Evolutionary conservation across 2,113 vertebrate genomes (phyloP), one percentile per base, ranked within the genome.

Genomic region (Bettongia penicillata): DNA sequence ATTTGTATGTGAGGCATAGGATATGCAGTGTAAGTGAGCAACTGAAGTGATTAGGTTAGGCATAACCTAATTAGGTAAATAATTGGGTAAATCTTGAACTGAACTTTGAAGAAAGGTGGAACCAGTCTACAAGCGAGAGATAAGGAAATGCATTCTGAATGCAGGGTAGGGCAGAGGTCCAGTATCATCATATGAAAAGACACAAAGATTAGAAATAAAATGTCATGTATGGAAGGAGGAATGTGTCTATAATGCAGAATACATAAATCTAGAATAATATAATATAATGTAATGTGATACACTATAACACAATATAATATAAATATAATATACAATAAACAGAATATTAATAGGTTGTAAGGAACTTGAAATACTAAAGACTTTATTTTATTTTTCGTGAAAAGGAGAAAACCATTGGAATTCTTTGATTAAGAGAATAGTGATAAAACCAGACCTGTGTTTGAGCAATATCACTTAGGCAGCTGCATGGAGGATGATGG

Each of bases 161-260:
- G 25, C 43, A 5, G 1, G 8, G 22, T 43, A 8, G n/a, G n/a
- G 14, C 2, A 8, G 1, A 5, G 2, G 16, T 77, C 2, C 6
- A 43, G 6, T 37, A 77, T 22, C n/a, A 77, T 77, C 16, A 19
- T 43, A 43, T 77, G n/a, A 77, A 22, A 43, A 77, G 16, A 1
- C 0, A 7, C 14, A 77, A 77, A n/a, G 25, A 77, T 77, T 77
- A 43, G 68, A 77, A 22, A 77, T n/a, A 14, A 0, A 22, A 77
- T 77, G 19, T 77, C n/a, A 19, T 22, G 19, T 77, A 43, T 43
- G 16, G 37, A n/a, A 43, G 28, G 1, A 77, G 68, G 16, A 16
- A 77, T 22, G 6, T 77, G 0, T 16, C 4, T 77, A 6, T n/a
- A 77, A n/a, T 68, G 57, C 14, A 68, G 28, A 68, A 31, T 12